Percentiles rank a stretch among this genome's conserved stretches.
Evolutionary conservation across 2,888 invertebrate species (phyloP).

Genomic region (Stictocephala bisonia): DNA sequence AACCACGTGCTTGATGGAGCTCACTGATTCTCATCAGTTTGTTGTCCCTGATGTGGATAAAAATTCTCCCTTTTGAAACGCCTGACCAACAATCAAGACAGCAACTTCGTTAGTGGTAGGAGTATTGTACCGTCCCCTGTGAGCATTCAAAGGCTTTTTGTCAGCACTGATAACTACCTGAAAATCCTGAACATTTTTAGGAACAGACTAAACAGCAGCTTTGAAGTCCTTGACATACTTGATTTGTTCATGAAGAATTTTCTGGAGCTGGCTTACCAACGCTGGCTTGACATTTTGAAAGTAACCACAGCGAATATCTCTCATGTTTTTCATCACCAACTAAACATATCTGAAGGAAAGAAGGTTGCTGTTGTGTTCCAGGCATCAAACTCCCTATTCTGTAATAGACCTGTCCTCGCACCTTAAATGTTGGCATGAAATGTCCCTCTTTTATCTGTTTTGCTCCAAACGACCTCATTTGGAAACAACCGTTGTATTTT

Average conservation of each 20-base stretch:
- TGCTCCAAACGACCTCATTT: constrained; percentile 52
- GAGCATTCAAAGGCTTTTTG: constrained; percentile 39
- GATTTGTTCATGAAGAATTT: constrained; percentile 46
- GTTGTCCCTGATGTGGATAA: constrained; percentile 52
- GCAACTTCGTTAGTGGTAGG: constrained; percentile 49
- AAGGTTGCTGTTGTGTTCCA: constrained; percentile 39
- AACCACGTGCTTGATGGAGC: constrained; percentile 56
- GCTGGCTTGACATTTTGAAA: background rate
- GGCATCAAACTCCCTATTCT: constrained; percentile 52
- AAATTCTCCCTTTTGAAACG: constrained; percentile 52
- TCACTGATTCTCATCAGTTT: constrained; percentile 50
- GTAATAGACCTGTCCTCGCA: constrained; percentile 57
- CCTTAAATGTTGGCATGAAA: constrained; percentile 54
- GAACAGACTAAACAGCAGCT: constrained; percentile 44
- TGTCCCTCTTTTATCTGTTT: constrained; percentile 36
- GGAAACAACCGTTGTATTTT: constrained; percentile 48
- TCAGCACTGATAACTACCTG: constrained; percentile 48
- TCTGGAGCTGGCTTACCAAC: constrained; percentile 45
- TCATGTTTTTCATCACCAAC: constrained; percentile 47
- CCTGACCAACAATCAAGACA: constrained; percentile 41
- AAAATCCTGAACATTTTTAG: constrained; percentile 32
- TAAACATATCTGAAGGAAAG: constrained; percentile 57
- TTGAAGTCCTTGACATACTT: constrained; percentile 47
- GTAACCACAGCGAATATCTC: constrained; percentile 33
- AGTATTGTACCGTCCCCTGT: constrained; percentile 43